Evolutionary conservation across 2,113 vertebrate species (phyloP).

Genomic region (Tautogolabrus adspersus): DNA sequence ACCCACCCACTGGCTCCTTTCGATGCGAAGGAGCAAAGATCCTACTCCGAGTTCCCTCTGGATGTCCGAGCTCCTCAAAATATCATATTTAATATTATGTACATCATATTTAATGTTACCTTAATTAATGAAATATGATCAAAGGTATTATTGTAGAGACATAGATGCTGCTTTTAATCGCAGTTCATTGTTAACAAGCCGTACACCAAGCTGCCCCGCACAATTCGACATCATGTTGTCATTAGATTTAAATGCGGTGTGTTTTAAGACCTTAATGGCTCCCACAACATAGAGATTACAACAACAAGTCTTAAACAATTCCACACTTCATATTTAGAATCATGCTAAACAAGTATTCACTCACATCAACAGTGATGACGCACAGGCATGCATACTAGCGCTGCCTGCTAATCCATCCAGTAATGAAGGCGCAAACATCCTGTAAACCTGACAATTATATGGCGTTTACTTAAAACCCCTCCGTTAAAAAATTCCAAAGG

Average conservation of each 20-base stretch:
- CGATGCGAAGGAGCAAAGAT: no score
- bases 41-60: no score
- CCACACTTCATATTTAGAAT: slow-evolving; percentile 22
- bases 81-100: no score
- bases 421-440: slow-evolving; percentile 16
- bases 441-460: slow-evolving; percentile 15
- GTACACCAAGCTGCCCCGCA: neutral
- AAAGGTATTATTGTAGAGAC: neutral
- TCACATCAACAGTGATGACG: neutral
- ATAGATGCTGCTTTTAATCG: neutral
- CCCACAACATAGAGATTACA: neutral
- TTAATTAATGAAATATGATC: neutral
- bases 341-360: slow-evolving; percentile 9
- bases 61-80: no score
- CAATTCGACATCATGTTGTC: neutral
- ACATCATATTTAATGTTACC: no score
- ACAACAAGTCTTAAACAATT: neutral
- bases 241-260: neutral
- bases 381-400: no score
- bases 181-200: neutral
- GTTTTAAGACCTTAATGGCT: neutral
- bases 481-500: no score
- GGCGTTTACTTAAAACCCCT: neutral
- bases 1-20: no score
- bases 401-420: no score